phyloP scores from a whole-genome alignment of 2,888 invertebrate genomes.

The Galerucella calmariensis region DNA sequence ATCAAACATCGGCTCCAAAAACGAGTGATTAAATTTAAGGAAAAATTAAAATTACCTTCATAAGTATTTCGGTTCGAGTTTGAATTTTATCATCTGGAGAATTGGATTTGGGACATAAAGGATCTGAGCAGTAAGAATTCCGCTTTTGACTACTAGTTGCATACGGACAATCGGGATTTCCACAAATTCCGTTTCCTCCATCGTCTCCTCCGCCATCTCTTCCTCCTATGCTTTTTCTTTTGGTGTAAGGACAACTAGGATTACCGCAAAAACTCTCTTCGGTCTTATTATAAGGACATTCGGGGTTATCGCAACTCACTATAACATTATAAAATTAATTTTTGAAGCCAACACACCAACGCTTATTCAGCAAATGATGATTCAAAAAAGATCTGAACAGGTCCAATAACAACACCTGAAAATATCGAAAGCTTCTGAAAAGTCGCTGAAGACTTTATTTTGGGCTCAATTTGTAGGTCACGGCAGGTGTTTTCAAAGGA shows the following conservation, averaged over 20 bases:
- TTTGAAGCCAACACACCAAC: neutral
- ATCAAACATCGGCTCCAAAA: neutral
- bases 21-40: neutral
- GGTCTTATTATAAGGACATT: conserved; percentile 43
- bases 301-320: conserved; percentile 41
- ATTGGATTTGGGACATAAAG: conserved; percentile 44
- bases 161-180: conserved; percentile 3
- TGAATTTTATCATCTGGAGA: neutral
- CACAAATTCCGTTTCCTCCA: neutral
- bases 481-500: no score
- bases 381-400: no score
- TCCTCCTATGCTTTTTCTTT: conserved; percentile 23
- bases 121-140: conserved; percentile 46
- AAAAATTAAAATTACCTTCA: neutral
- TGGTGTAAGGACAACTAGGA: conserved; percentile 46
- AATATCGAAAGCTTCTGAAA: no score
- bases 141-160: neutral
- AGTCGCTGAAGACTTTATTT: no score
- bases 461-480: no score
- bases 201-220: neutral
- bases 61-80: neutral
- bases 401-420: no score
- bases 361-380: no score
- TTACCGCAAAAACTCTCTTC: conserved; percentile 41
- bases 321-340: neutral